phyloP scores from a whole-genome alignment of 2,888 invertebrate genomes.

The Sceliomorpha sp. region DNA sequence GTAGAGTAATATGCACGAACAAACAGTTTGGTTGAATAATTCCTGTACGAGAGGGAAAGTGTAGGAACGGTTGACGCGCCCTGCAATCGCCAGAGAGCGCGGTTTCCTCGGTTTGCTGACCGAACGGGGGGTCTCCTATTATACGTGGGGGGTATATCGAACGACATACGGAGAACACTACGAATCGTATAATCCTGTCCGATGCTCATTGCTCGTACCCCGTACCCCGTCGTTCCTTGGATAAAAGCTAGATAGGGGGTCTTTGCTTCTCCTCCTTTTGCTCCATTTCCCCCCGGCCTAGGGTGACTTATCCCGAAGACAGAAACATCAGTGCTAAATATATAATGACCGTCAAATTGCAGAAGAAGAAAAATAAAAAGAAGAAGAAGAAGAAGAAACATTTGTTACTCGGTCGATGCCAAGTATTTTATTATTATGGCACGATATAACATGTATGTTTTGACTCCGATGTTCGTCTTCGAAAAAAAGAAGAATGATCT shows the following conservation, averaged over 20 bases:
- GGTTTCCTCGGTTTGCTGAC: slow-evolving; percentile 64
- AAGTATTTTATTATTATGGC: slow-evolving; percentile 51
- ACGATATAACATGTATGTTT: slow-evolving; percentile 5
- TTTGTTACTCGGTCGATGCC: slow-evolving; percentile 45
- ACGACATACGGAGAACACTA: slow-evolving; percentile 74
- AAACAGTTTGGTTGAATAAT: too few relatives aligned
- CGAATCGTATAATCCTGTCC: slow-evolving; percentile 70
- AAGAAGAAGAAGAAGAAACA: too few relatives aligned
- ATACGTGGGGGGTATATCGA: slow-evolving; percentile 72
- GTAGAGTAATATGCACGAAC: too few relatives aligned
- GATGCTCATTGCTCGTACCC: slow-evolving; percentile 54
- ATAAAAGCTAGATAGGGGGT: slow-evolving; percentile 79
- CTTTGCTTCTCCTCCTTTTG: slow-evolving; percentile 66
- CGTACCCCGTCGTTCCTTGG: slow-evolving; percentile 68
- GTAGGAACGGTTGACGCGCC: too few relatives aligned
- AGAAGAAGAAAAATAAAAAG: slow-evolving; percentile 23
- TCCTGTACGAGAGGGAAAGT: too few relatives aligned
- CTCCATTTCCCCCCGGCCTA: slow-evolving; percentile 64
- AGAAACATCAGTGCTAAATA: slow-evolving; percentile 75
- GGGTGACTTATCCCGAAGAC: slow-evolving; percentile 67
- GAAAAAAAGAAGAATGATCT: too few relatives aligned
- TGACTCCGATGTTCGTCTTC: too few relatives aligned
- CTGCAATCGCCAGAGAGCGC: slow-evolving; percentile 40
- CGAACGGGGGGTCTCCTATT: slow-evolving; percentile 64
- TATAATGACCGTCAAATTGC: slow-evolving; percentile 73